These are phyloP conservation scores for Polyergus mexicanus DNA, from an alignment of 1,140 invertebrate species.

Conservation along the genomic window DNA sequence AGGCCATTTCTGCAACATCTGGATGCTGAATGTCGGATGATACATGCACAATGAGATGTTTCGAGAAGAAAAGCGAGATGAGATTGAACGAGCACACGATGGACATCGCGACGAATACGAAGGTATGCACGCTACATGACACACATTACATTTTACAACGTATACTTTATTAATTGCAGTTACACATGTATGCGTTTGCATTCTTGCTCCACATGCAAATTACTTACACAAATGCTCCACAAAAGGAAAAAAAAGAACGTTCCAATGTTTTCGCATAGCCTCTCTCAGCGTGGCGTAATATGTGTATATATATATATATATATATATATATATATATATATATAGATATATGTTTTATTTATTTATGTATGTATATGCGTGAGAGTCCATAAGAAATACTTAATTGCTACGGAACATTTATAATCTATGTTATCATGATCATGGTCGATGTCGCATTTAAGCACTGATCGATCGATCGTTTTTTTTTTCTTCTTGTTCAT, in stretches of 20 bases:
- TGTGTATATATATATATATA: conserved; percentile 24
- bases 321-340: conserved; percentile 39
- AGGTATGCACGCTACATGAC: conserved; percentile 24
- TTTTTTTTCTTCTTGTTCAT: conserved; percentile 40
- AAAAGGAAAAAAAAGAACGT: conserved; percentile 47
- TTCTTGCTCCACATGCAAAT: conserved; percentile 56
- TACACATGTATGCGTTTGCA: conserved; percentile 61
- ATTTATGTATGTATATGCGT: conserved; percentile 47
- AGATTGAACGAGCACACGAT: background rate
- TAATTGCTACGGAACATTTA: conserved; percentile 58
- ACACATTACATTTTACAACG: conserved; percentile 59
- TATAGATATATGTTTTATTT: conserved; percentile 21
- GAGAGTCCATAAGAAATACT: conserved; percentile 64
- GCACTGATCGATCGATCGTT: conserved; percentile 52
- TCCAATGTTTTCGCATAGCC: conserved; percentile 49
- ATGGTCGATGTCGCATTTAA: conserved; percentile 58
- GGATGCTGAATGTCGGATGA: background rate
- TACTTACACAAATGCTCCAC: conserved; percentile 65
- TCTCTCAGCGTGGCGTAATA: conserved; percentile 40
- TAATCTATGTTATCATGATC: conserved; percentile 56
- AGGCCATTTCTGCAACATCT: background rate
- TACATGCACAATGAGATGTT: background rate
- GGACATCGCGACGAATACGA: background rate
- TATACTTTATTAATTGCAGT: conserved; percentile 66
- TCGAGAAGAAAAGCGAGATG: background rate